phyloP scores from a whole-genome alignment of 2,888 invertebrate species.

The Drosophila rellima region DNA sequence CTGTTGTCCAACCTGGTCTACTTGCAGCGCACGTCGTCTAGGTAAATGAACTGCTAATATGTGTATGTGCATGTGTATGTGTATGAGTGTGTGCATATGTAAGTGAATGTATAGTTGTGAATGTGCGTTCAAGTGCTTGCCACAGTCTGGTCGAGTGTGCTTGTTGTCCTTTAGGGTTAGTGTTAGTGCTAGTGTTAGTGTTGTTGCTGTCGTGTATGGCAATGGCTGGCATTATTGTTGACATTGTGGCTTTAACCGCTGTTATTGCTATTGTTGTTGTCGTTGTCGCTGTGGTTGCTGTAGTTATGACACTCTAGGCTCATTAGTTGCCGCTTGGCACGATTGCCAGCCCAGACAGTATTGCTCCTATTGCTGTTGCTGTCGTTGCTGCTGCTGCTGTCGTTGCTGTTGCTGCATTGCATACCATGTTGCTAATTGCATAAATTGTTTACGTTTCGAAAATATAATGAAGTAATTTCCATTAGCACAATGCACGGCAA shows the following conservation, averaged over 20 bases:
- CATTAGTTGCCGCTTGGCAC: slow-evolving; percentile 76
- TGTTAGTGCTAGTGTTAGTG: slow-evolving; percentile 54
- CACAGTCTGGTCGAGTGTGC: slow-evolving; percentile 49
- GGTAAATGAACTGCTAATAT: slow-evolving; percentile 76
- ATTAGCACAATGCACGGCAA: slow-evolving; percentile 73
- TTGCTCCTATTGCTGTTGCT: slow-evolving; percentile 24
- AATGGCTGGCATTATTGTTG: slow-evolving; percentile 56
- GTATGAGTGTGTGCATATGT: slow-evolving; percentile 24
- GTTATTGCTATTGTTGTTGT: slow-evolving; percentile 24
- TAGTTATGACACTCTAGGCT: slow-evolving; percentile 79
- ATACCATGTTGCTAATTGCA: slow-evolving; percentile 73
- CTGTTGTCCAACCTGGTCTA: slow-evolving; percentile 39
- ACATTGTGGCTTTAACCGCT: slow-evolving; percentile 54
- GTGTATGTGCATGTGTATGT: slow-evolving; percentile 35
- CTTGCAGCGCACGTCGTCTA: slow-evolving; percentile 65
- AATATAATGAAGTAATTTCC: slow-evolving; percentile 80
- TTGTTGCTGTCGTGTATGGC: slow-evolving; percentile 42
- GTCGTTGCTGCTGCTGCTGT: slow-evolving; percentile 17
- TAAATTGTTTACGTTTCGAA: slow-evolving; percentile 79
- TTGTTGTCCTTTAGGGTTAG: slow-evolving; percentile 60
- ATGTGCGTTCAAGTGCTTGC: slow-evolving; percentile 35
- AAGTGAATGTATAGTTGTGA: slow-evolving; percentile 16
- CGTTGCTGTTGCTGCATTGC: slow-evolving; percentile 45
- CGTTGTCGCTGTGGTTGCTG: slow-evolving; percentile 37
- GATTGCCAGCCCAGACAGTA: slow-evolving; percentile 49